Conservation (phyloP, 2,797 vertebrate species). For the Hippopotamyrus pictus region DNA sequence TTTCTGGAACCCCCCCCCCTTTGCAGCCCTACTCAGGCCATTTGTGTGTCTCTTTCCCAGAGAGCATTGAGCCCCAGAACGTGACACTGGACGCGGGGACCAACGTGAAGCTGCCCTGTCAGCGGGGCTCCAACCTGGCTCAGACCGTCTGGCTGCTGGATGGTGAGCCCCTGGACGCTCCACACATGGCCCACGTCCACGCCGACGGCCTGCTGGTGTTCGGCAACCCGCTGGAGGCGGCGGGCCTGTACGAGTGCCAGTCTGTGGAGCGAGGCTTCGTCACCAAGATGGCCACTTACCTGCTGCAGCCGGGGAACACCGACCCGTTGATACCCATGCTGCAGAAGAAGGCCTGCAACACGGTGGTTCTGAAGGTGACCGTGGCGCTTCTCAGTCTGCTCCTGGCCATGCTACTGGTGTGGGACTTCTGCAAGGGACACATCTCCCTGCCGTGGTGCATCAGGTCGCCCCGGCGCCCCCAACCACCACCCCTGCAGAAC, state of each 20-base stretch:
- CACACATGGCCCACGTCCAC: slow-evolving; percentile 39
- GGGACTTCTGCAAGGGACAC: slow-evolving; percentile 61
- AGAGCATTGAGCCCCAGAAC: slow-evolving; percentile 28
- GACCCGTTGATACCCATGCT: neutral
- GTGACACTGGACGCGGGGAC: slow-evolving; percentile 37
- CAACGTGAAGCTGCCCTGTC: slow-evolving; percentile 50
- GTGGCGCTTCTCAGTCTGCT: slow-evolving; percentile 43
- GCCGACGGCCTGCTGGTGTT: slow-evolving; percentile 52
- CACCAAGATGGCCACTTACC: slow-evolving; percentile 38
- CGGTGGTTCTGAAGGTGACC: slow-evolving; percentile 38
- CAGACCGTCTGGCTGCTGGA: slow-evolving; percentile 49
- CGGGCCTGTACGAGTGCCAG: slow-evolving; percentile 57
- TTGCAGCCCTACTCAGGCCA: neutral
- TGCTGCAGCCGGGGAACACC: slow-evolving; percentile 32
- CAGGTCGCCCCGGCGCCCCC: neutral
- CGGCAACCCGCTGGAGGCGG: slow-evolving; percentile 31
- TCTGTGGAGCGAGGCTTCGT: slow-evolving; percentile 51
- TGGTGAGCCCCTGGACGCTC: slow-evolving; percentile 21
- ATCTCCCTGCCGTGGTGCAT: slow-evolving; percentile 39
- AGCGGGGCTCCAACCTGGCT: slow-evolving; percentile 56
- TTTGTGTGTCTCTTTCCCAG: slow-evolving; percentile 39
- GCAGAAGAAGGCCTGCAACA: slow-evolving; percentile 27
- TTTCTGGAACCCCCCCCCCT: neutral
- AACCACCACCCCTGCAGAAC: neutral
- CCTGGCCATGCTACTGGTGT: slow-evolving; percentile 50